Evolutionary conservation across 2,888 invertebrate genomes (phyloP), one percentile per base, ranked within the genome.

Genomic region (Leuctra nigra): DNA sequence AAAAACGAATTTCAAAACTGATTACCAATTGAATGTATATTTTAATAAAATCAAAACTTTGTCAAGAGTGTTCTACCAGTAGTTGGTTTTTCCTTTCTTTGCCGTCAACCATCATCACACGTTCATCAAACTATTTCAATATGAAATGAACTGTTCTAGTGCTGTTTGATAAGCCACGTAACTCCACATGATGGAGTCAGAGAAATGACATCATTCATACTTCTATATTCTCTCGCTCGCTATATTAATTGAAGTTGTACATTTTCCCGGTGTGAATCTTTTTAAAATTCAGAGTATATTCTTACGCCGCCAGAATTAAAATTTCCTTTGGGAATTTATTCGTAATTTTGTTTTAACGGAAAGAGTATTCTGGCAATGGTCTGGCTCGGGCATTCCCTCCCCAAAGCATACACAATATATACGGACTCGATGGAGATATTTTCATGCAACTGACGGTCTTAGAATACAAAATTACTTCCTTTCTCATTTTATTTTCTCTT

Each of bases 381-480:
- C 6, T 11, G 29, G n/a, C n/a, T n/a, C n/a, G n/a, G n/a, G n/a
- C n/a, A 29, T 7, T 29, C 29, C 29, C 11, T 29, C 29, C 11
- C 11, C 7, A 29, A 29, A 11, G 6, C n/a, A n/a, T n/a, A n/a
- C n/a, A n/a, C n/a, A n/a, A n/a, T n/a, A n/a, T 20, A 44, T 44
- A 11, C 11, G 23, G 4, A 44, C 23, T 22, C 23, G 23, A 39
- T 29, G 20, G 41, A 50, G 33, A 50, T 33, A 33, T 50, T 18
- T 11, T 29, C 33, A 50, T 16, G 18, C 50, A 47, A 46, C 46
- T 54, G 54, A 54, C 52, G 54, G 29, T 24, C 44, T 56, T 39
- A 33, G 59, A 59, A 59, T 59, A 59, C 56, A 48, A 54, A 59
- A 54, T 55, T 35, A 50, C 50, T 50, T 50, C 50, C 35, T 35